phyloP scores from a whole-genome alignment of 2,113 vertebrate species.

The Oxyura jamaicensis region DNA sequence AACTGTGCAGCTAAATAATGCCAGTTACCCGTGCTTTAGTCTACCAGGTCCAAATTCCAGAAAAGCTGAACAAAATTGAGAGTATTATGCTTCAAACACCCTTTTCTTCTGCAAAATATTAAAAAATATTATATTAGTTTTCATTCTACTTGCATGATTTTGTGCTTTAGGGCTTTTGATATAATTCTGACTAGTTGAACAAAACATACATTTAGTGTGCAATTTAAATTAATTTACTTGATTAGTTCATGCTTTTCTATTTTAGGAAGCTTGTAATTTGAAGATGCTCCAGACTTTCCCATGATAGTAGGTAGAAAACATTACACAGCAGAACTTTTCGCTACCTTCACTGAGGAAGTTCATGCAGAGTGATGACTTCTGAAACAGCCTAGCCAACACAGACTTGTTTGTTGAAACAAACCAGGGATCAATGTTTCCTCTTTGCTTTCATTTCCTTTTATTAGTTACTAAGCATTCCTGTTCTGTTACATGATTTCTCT shows the following conservation, averaged over 20 bases:
- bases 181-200: background rate
- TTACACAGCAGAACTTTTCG: conserved; percentile 24
- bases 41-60: too few relatives aligned
- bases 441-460: background rate
- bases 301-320: background rate
- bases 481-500: background rate
- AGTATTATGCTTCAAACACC: too few relatives aligned
- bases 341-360: conserved; percentile 38
- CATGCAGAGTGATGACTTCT: conserved; percentile 43
- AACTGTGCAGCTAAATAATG: too few relatives aligned
- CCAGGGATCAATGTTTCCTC: background rate
- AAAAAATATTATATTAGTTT: too few relatives aligned
- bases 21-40: too few relatives aligned
- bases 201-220: background rate
- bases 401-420: background rate
- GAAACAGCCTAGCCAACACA: conserved; percentile 30
- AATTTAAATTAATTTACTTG: background rate
- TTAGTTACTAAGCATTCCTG: background rate
- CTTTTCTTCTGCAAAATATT: too few relatives aligned
- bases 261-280: background rate
- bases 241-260: background rate
- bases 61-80: too few relatives aligned
- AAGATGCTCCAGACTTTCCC: conserved; percentile 35
- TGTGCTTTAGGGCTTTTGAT: background rate
- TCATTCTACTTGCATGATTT: background rate